Conservation (phyloP, 92 coral and sea anemone genomes). For the Porites rus region DNA sequence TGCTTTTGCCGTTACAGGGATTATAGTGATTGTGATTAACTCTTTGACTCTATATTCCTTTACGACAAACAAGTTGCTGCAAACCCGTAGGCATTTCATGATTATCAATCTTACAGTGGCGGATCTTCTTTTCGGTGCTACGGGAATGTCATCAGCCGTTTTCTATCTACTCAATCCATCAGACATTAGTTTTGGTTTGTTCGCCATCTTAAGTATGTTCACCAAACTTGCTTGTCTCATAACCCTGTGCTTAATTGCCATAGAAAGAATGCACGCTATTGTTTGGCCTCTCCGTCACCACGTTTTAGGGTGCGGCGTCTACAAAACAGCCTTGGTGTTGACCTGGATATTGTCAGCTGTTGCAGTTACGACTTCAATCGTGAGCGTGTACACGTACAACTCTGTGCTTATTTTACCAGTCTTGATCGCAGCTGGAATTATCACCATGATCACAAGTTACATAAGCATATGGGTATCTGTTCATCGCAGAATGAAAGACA, state of each 20-base stretch:
- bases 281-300: constrained; percentile 12
- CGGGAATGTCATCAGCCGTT: constrained; percentile 11
- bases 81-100: constrained; percentile 19
- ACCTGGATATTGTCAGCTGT: constrained; percentile 2
- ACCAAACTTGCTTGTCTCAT: background rate
- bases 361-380: background rate
- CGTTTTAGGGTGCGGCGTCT: background rate
- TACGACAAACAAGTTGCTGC: background rate
- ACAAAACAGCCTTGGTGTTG: background rate
- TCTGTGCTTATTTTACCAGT: background rate
- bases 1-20: background rate
- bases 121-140: constrained; percentile 4
- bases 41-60: background rate
- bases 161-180: background rate
- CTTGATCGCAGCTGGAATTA: too few relatives aligned
- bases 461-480: background rate
- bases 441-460: background rate
- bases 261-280: constrained; percentile 23
- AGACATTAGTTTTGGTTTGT: background rate
- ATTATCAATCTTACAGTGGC: constrained; percentile 3
- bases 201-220: background rate
- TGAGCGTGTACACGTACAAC: background rate
- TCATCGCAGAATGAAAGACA: background rate
- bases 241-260: background rate
- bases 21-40: background rate